A percentile compares a stretch with the other conserved stretches of the same genome.
Conservation (phyloP, 2,113 vertebrate genomes). For the Donacobius atricapilla region DNA sequence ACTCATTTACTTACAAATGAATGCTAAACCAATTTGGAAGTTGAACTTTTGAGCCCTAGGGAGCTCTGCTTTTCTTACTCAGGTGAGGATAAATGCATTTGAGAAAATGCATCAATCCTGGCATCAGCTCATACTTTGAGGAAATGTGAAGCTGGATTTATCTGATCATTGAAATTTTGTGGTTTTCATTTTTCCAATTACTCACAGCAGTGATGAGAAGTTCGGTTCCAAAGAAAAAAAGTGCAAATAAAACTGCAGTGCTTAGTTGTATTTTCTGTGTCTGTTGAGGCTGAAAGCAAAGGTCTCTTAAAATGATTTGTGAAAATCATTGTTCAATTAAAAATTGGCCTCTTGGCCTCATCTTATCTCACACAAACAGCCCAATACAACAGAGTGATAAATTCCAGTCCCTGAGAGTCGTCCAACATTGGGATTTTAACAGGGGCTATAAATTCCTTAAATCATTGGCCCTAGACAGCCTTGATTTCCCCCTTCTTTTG, state of each 20-base stretch:
- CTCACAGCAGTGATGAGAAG: background rate
- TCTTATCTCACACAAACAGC: slow-evolving; percentile 24
- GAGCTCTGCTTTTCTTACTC: background rate
- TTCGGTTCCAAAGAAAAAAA: background rate
- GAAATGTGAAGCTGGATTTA: background rate
- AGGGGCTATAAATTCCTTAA: background rate
- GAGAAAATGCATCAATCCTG: background rate
- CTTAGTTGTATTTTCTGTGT: background rate
- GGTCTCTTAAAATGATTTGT: background rate
- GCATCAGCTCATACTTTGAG: background rate
- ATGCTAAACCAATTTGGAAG: background rate
- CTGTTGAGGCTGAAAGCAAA: background rate
- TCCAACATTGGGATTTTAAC: background rate
- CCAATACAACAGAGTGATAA: background rate
- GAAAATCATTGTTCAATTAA: background rate
- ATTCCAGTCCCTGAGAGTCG: background rate
- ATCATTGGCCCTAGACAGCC: background rate
- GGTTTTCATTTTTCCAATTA: background rate
- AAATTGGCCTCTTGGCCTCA: background rate
- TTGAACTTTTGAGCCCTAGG: background rate
- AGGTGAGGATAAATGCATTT: background rate
- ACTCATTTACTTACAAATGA: background rate
- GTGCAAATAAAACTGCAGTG: background rate
- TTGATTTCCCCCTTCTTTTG: background rate
- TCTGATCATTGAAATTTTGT: background rate